Evolutionary conservation across 2,888 invertebrate genomes (phyloP).

Genomic region (Meiosimyza decipiens): DNA sequence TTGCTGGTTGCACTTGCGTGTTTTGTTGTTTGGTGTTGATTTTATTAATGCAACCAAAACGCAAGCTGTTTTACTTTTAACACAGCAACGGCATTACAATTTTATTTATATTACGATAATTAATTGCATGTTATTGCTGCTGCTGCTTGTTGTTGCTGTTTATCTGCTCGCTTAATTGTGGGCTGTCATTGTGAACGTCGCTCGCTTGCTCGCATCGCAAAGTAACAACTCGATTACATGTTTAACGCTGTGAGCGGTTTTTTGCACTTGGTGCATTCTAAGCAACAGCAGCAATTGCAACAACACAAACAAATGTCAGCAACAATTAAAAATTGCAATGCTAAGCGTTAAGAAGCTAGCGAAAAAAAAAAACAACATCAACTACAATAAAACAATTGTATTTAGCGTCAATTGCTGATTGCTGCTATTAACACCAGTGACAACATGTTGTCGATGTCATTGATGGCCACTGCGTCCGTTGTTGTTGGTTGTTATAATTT

Average conservation of each 20-base stretch:
- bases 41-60: constrained; percentile 37
- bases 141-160: constrained; percentile 43
- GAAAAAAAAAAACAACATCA: neutral
- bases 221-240: constrained; percentile 62
- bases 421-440: constrained; percentile 35
- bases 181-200: constrained; percentile 52
- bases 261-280: constrained; percentile 27
- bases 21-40: constrained; percentile 29
- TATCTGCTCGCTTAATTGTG: constrained; percentile 47
- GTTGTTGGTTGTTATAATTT: no score
- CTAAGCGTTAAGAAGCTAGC: neutral
- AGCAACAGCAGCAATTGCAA: constrained; percentile 1
- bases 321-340: constrained; percentile 27
- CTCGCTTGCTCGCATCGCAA: constrained; percentile 35
- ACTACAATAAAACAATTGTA: constrained; percentile 19
- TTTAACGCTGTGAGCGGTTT: constrained; percentile 48
- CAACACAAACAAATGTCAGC: constrained; percentile 29
- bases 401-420: constrained; percentile 24
- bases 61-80: constrained; percentile 16
- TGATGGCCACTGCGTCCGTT: neutral
- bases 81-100: constrained; percentile 13
- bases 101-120: constrained; percentile 22
- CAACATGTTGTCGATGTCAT: constrained; percentile 1
- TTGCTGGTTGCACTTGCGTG: constrained; percentile 25
- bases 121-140: constrained; percentile 26